These are phyloP conservation scores for Scophthalmus maximus DNA, from an alignment of 2,113 vertebrate genomes.

Conservation along the genomic window DNA sequence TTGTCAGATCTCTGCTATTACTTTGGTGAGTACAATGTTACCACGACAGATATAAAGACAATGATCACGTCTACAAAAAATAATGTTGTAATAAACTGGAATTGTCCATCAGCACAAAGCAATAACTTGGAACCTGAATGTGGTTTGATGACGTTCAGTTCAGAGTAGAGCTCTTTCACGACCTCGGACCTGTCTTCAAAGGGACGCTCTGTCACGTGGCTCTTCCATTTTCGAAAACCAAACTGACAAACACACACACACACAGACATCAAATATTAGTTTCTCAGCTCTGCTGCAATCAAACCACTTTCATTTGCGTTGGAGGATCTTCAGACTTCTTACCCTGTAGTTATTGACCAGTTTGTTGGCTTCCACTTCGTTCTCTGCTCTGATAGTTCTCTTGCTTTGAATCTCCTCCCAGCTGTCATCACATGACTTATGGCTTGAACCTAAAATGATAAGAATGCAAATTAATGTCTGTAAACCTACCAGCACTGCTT, in stretches of 20 bases:
- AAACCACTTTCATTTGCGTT: background rate
- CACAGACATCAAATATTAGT: conserved; percentile 1
- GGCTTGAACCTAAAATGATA: conserved; percentile 55
- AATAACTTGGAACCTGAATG: conserved; percentile 69
- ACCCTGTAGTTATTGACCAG: conserved; percentile 90
- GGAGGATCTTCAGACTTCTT: conserved; percentile 21
- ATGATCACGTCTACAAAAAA: background rate
- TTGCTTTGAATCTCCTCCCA: conserved; percentile 79
- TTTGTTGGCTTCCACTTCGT: conserved; percentile 88
- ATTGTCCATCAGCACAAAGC: background rate
- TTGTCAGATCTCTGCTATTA: too few species aligned
- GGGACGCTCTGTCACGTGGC: conserved; percentile 87
- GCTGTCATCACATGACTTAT: conserved; percentile 61
- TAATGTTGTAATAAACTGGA: background rate
- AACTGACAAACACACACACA: conserved; percentile 79
- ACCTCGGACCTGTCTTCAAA: conserved; percentile 89
- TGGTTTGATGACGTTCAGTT: conserved; percentile 84
- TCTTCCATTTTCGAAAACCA: conserved; percentile 95
- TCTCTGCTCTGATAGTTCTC: conserved; percentile 85
- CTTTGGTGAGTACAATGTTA: background rate
- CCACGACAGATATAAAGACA: background rate
- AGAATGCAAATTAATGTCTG: background rate
- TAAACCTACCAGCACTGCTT: background rate
- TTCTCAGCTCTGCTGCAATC: background rate
- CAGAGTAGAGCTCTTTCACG: conserved; percentile 91